Base-by-base conservation (phyloP, 2,113 vertebrate genomes). In the Aptenodytes patagonicus region DNA sequence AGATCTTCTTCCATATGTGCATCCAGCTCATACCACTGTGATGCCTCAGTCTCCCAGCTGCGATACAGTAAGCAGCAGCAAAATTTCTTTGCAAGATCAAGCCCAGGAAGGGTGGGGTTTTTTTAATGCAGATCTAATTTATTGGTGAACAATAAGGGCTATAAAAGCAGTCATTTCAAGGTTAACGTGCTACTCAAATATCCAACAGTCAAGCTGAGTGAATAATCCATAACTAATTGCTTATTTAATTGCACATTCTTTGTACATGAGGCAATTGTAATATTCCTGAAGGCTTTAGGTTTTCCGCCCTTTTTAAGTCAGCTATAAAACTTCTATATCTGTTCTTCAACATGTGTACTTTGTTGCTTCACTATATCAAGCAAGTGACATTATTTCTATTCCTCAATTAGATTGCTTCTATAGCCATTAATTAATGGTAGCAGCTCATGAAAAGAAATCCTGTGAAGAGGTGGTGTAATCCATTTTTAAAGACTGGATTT, bases 161-260 rank as follows among this genome's bases (percentile, higher is more conserved):
- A 58, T 83, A 81, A 97, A 87, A 83, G 31, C 89, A 93, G 77
- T 42, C 80, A 58, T 73, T 87, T 73, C 84, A 96, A 95, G 92
- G 92, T 94, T 93, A 95, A 89, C 25, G 1, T 75, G 77, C 64
- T 94, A 17, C 69, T 81, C 51, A 29, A 77, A 69, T 72, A 87
- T 54, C 87, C 83, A 83, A 54, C 80, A 95, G 46, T 32, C 64
- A 70, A 77, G 64, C 49, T 65, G 91, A 86, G 87, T 61, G 92
- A 94, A 83, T 89, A 95, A 93, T 87, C 77, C 87, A 81, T 65
- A 91, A 93, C 93, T 97, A 96, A 93, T 77, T 94, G 80, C 86
- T 80, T 89, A 73, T 94, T 92, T 94, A 94, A 93, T 94, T 78
- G 81, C 84, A 62, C 51, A 5, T 52, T 82, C 87, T 57, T 73